phyloP scores from a whole-genome alignment of 2,797 vertebrate genomes.

The Chelon labrosus region DNA sequence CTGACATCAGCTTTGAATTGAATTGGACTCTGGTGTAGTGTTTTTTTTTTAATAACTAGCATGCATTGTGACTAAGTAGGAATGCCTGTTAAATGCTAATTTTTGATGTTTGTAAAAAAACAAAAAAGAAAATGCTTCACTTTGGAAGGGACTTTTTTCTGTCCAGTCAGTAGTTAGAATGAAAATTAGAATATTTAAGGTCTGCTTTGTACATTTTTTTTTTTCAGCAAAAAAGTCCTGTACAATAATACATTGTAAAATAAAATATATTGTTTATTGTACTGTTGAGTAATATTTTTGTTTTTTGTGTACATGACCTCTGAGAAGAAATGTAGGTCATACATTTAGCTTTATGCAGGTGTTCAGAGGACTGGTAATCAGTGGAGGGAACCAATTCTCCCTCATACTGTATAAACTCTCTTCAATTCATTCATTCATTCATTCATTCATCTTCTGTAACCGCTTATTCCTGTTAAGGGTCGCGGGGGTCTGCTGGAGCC shows the following conservation, averaged over 20 bases:
- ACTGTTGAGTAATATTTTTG: constrained; percentile 25
- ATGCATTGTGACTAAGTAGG: constrained; percentile 74
- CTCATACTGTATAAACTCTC: neutral
- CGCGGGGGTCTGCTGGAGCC: too few relatives aligned
- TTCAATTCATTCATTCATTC: too few relatives aligned
- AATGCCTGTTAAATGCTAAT: constrained; percentile 66
- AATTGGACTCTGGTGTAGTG: constrained; percentile 73
- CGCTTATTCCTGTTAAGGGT: too few relatives aligned
- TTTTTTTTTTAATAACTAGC: constrained; percentile 77
- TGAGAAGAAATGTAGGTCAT: neutral
- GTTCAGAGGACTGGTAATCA: constrained; percentile 22
- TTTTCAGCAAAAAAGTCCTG: constrained; percentile 72
- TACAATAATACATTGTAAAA: constrained; percentile 83
- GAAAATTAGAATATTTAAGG: constrained; percentile 80
- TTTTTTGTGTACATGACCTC: neutral
- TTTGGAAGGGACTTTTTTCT: constrained; percentile 67
- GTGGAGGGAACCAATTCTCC: constrained; percentile 47
- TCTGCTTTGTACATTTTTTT: constrained; percentile 86
- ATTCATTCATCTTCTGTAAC: too few relatives aligned
- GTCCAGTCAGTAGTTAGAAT: constrained; percentile 68
- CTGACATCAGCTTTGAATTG: constrained; percentile 79
- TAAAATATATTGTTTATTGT: constrained; percentile 85
- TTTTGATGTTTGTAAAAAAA: constrained; percentile 70
- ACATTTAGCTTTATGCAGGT: neutral
- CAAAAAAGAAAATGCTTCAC: constrained; percentile 46